Evolutionary conservation across 2,113 vertebrate genomes (phyloP), one percentile per base, ranked within the genome.

Genomic region (Vanacampus margaritifer): DNA sequence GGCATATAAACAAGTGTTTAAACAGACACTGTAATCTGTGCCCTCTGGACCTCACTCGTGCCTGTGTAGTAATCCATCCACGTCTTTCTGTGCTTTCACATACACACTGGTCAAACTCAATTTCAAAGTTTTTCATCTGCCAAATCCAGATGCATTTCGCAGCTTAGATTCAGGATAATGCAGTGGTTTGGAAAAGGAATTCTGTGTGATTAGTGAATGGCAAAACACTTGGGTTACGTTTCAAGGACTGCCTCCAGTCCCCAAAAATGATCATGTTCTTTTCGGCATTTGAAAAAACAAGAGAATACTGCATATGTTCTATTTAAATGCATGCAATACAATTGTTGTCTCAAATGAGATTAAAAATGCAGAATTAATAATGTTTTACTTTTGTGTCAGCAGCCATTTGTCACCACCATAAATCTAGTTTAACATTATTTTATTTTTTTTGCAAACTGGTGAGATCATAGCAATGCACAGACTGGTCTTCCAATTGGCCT

Each of bases 71-170:
- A 74, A 71, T 76, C 58, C 56, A 58, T 36, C 56, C 46, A 53
- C 21, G 23, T 62, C 1, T 60, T 24, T 24, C 7, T 32, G 8
- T 26, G 43, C 39, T 6, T 46, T 28, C 54, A 26, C 41, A 13
- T 26, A 54, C 51, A 54, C 51, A 12, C 10, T 78, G 73, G 80
- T 89, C 86, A 87, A 82, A 82, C 78, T 84, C 76, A 75, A 83
- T 87, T 86, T 82, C 75, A 75, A 83, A 80, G 67, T 86, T 84
- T 80, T 53, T 69, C 79, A 45, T 83, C 83, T 87, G 80, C 83
- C 81, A 84, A 76, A 86, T 82, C 67, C 79, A 77, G 69, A 82
- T 68, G 85, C 74, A 79, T 82, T 82, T 81, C 71, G 71, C 68
- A 65, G 83, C 79, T 85, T 74, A 36, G 66, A 63, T 78, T 74